These are phyloP conservation scores for Drosophila longiperda DNA, from an alignment of 2,888 invertebrate genomes.

Conservation along the genomic window DNA sequence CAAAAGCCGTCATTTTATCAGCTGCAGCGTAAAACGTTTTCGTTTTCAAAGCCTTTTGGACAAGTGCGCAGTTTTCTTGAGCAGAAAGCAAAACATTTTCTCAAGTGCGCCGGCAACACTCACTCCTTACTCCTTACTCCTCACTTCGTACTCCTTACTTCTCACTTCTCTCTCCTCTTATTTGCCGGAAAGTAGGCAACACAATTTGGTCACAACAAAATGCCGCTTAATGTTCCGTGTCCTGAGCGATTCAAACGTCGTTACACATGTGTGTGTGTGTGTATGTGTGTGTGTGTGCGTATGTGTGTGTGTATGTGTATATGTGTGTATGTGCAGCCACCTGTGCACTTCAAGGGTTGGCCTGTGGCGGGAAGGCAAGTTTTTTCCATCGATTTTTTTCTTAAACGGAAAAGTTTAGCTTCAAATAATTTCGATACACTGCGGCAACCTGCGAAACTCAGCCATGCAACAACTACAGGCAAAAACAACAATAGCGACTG, in stretches of 20 bases:
- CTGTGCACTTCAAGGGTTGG: slow-evolving; percentile 51
- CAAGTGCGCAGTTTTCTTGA: slow-evolving; percentile 60
- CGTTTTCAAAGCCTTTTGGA: slow-evolving; percentile 25
- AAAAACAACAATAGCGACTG: slow-evolving; percentile 30
- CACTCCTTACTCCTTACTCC: background rate
- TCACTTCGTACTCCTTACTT: too few relatives aligned
- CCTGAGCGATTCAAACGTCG: slow-evolving; percentile 37
- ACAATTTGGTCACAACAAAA: slow-evolving; percentile 71
- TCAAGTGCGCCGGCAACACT: slow-evolving; percentile 26
- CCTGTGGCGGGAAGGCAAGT: background rate
- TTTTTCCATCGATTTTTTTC: slow-evolving; percentile 72
- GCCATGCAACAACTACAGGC: slow-evolving; percentile 64
- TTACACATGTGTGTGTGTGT: slow-evolving; percentile 7
- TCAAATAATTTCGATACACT: slow-evolving; percentile 37
- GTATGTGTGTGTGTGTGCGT: slow-evolving; percentile 1
- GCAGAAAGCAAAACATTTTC: slow-evolving; percentile 34
- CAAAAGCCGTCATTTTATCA: slow-evolving; percentile 20
- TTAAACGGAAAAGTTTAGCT: slow-evolving; percentile 61
- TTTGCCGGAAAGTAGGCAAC: slow-evolving; percentile 56
- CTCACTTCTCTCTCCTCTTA: too few relatives aligned
- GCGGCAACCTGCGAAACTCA: slow-evolving; percentile 46
- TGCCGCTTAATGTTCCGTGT: slow-evolving; percentile 76
- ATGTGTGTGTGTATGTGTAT: background rate
- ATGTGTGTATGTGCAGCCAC: slow-evolving; percentile 43
- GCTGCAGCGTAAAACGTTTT: slow-evolving; percentile 41